phyloP scores from a whole-genome alignment of 2,797 vertebrate genomes.

The Poecilia velifera region DNA sequence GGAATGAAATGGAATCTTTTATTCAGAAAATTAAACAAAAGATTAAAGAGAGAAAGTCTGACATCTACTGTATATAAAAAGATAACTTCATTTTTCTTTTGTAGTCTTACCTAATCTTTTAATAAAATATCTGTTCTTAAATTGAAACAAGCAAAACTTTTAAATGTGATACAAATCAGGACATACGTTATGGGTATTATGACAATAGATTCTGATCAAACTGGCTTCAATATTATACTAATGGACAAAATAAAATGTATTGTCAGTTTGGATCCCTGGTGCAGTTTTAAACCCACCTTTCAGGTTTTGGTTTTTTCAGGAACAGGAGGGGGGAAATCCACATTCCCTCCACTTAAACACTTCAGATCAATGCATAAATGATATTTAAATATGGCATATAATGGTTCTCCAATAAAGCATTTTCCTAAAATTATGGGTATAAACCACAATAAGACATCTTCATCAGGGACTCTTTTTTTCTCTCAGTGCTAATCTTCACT shows the following conservation, averaged over 20 bases:
- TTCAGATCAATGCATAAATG: background rate
- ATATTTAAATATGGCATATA: constrained; percentile 17
- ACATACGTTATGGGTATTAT: background rate
- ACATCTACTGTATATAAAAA: background rate
- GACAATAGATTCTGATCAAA: background rate
- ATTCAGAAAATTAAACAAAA: background rate
- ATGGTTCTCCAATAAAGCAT: constrained; percentile 26
- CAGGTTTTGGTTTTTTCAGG: background rate
- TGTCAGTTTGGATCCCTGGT: background rate
- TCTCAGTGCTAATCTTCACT: background rate
- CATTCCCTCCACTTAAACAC: background rate
- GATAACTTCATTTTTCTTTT: background rate
- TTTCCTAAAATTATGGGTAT: constrained; percentile 6
- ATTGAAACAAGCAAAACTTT: background rate
- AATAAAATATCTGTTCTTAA: background rate
- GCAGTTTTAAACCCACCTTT: background rate
- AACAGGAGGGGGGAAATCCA: background rate
- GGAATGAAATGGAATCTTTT: too few species aligned
- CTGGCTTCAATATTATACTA: background rate
- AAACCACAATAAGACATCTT: background rate
- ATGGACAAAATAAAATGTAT: background rate
- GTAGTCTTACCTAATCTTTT: background rate
- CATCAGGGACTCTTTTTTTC: constrained; percentile 3
- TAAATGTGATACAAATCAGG: background rate
- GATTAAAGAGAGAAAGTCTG: background rate